phyloP scores from a whole-genome alignment of 2,113 vertebrate species.

The Colinus virginianus region DNA sequence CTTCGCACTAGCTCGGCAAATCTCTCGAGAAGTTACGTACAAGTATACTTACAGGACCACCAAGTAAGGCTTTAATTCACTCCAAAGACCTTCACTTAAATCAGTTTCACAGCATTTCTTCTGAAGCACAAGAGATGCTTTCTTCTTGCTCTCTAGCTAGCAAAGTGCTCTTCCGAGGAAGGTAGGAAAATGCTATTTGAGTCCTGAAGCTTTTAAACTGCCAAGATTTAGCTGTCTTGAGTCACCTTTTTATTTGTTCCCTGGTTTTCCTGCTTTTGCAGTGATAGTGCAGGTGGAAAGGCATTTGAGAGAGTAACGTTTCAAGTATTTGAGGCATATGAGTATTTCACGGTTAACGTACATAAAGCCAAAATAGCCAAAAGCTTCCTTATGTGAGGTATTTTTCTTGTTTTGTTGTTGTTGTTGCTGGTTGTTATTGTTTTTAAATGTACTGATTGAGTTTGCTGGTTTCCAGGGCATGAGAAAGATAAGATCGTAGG shows the following conservation, averaged over 20 bases:
- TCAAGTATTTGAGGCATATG: not conserved
- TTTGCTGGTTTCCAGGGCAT: not conserved
- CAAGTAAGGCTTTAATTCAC: constrained; percentile 83
- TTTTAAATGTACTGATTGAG: not conserved
- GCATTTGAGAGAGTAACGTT: not conserved
- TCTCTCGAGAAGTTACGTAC: constrained; percentile 97
- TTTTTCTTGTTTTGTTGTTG: not conserved
- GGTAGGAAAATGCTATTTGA: not conserved
- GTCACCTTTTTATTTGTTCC: not conserved
- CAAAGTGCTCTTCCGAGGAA: not conserved
- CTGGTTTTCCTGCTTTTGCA: not conserved
- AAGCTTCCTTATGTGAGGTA: not conserved
- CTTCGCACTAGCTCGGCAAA: constrained; percentile 92
- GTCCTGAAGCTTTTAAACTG: not conserved
- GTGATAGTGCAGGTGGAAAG: not conserved
- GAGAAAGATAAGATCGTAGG: not conserved
- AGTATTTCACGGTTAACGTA: not conserved
- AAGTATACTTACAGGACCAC: constrained; percentile 95
- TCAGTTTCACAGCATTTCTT: not conserved
- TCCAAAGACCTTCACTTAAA: not conserved
- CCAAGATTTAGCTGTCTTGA: not conserved
- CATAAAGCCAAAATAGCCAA: not conserved
- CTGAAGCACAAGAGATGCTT: not conserved
- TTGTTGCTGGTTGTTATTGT: too few relatives aligned
- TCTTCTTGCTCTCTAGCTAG: not conserved